Evolutionary conservation across 2,797 vertebrate species (phyloP).

Genomic region (Rhinella marina): DNA sequence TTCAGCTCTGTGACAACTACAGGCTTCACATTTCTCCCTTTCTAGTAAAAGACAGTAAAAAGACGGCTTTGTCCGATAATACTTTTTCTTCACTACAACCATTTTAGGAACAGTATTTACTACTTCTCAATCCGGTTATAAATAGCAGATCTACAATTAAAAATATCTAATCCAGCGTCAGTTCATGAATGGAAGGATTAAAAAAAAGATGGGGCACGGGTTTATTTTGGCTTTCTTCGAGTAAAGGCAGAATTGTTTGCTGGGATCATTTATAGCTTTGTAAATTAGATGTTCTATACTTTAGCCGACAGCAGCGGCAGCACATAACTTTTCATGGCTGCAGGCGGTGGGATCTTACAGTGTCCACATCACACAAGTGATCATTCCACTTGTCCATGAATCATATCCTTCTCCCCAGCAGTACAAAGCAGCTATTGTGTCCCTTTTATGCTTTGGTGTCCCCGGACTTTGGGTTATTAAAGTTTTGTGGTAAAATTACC

Average conservation of each 20-base stretch:
- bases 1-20: too few species aligned
- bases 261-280: slow-evolving; percentile 21
- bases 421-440: slow-evolving; percentile 41
- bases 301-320: background rate
- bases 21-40: background rate
- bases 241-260: slow-evolving; percentile 30
- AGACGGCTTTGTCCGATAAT: background rate
- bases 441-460: background rate
- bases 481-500: background rate
- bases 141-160: slow-evolving; percentile 23
- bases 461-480: background rate
- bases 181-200: background rate
- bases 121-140: slow-evolving; percentile 8
- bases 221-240: slow-evolving; percentile 35
- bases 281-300: slow-evolving; percentile 37
- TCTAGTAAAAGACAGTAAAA: background rate
- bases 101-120: background rate
- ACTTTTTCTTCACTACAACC: too few species aligned
- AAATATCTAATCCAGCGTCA: background rate
- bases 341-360: slow-evolving; percentile 11
- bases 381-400: slow-evolving; percentile 39
- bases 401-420: slow-evolving; percentile 21
- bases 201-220: background rate
- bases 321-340: slow-evolving; percentile 22
- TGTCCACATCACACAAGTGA: slow-evolving; percentile 4